Percentiles rank a stretch among this genome's conserved stretches.
Evolutionary conservation across 2,113 vertebrate species (phyloP).

Genomic region (Nothoprocta pentlandii): DNA sequence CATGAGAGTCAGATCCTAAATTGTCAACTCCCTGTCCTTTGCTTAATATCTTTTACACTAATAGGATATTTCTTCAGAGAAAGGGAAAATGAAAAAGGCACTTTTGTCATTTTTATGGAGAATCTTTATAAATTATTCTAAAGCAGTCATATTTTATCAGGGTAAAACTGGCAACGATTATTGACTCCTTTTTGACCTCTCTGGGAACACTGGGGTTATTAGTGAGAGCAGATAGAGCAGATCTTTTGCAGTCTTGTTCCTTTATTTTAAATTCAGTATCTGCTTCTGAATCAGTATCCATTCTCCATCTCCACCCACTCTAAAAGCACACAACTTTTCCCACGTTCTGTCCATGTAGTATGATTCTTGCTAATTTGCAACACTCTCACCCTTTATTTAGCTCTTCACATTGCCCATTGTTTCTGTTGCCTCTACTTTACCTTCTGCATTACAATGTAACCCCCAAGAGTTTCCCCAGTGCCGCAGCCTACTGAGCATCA

Average conservation of each 20-base stretch:
- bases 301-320: not conserved
- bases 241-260: not conserved
- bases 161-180: not conserved
- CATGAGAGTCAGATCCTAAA: not conserved
- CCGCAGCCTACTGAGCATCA: not conserved
- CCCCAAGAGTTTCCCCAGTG: accelerated
- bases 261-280: not conserved
- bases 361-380: not conserved
- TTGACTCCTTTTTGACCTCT: not conserved
- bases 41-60: not conserved
- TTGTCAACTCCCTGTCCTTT: not conserved
- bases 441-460: not conserved
- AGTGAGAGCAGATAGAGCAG: not conserved
- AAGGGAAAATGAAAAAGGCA: not conserved
- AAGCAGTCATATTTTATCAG: not conserved
- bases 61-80: not conserved
- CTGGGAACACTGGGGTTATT: not conserved
- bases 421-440: not conserved
- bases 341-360: not conserved
- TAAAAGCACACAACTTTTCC: not conserved
- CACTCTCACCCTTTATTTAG: not conserved
- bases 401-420: not conserved
- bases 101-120: not conserved
- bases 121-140: not conserved
- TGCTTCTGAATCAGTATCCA: not conserved